phyloP scores from a whole-genome alignment of 1,140 invertebrate genomes.

The Drosophila novamexicana region DNA sequence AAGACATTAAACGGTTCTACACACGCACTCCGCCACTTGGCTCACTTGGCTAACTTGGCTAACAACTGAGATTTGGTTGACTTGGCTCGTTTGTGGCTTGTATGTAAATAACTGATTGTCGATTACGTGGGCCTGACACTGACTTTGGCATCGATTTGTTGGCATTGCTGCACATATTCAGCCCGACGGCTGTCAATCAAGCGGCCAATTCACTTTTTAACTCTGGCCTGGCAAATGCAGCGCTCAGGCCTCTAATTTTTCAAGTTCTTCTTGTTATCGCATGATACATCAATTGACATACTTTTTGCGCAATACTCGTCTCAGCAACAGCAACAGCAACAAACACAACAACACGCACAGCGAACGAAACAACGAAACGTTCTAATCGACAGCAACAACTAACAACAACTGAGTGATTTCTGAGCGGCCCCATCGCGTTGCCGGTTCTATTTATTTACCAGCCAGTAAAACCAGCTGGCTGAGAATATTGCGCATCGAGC shows the following conservation, averaged over 20 bases:
- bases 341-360: not conserved
- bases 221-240: not conserved
- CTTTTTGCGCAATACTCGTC: slow-evolving; percentile 36
- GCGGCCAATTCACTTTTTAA: slow-evolving; percentile 40
- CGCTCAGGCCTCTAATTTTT: not conserved
- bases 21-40: slow-evolving; percentile 17
- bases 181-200: slow-evolving; percentile 9
- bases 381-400: slow-evolving; percentile 28
- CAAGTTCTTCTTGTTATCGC: slow-evolving; percentile 17
- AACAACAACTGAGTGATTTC: slow-evolving; percentile 37
- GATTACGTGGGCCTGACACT: slow-evolving; percentile 29
- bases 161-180: not conserved
- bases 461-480: slow-evolving; percentile 12
- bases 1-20: slow-evolving; percentile 46
- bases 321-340: slow-evolving; percentile 1
- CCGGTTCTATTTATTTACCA: slow-evolving; percentile 40
- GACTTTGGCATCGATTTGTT: slow-evolving; percentile 32
- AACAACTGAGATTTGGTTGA: slow-evolving; percentile 7
- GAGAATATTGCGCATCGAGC: not conserved
- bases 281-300: slow-evolving; percentile 39
- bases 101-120: slow-evolving; percentile 7
- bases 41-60: slow-evolving; percentile 22
- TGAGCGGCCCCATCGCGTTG: not conserved
- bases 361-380: slow-evolving; percentile 1
- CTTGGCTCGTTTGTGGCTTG: not conserved